phyloP scores from a whole-genome alignment of 2,113 vertebrate genomes.

The Daubentonia madagascariensis region DNA sequence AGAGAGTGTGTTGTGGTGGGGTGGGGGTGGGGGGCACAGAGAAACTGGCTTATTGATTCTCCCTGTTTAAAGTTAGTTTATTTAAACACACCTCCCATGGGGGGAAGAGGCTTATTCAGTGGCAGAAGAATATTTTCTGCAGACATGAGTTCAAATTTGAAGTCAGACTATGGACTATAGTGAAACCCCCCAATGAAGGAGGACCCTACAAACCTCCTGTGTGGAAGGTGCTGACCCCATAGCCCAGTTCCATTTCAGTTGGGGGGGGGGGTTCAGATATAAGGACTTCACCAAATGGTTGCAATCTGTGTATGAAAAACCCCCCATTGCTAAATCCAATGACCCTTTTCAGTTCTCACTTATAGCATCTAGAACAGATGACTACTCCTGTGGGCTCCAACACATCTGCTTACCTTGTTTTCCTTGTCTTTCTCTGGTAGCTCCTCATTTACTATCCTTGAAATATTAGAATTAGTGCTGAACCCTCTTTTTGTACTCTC shows the following conservation, averaged over 20 bases:
- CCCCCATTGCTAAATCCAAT: neutral
- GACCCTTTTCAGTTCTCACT: neutral
- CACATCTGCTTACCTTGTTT: neutral
- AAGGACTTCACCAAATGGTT: neutral
- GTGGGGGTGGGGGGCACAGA: rapidly evolving
- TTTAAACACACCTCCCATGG: neutral
- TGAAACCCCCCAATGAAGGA: neutral
- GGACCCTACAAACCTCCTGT: neutral
- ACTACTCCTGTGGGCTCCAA: neutral
- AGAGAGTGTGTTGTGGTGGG: neutral
- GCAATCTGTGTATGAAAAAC: neutral
- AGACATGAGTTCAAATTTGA: slow-evolving; percentile 10
- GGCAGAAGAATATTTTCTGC: neutral
- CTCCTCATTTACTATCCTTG: neutral
- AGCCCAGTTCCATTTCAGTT: neutral
- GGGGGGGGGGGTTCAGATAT: neutral
- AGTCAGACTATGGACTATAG: neutral
- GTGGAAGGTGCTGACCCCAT: neutral
- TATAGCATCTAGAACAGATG: neutral
- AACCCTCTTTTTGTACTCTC: neutral
- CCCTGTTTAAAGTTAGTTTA: neutral
- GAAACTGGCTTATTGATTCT: neutral
- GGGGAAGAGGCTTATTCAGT: neutral
- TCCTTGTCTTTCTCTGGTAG: neutral
- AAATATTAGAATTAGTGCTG: neutral